A percentile compares a stretch with the other conserved stretches of the same genome.
Conservation (phyloP, 2,797 vertebrate genomes). For the Myotis daubentonii region DNA sequence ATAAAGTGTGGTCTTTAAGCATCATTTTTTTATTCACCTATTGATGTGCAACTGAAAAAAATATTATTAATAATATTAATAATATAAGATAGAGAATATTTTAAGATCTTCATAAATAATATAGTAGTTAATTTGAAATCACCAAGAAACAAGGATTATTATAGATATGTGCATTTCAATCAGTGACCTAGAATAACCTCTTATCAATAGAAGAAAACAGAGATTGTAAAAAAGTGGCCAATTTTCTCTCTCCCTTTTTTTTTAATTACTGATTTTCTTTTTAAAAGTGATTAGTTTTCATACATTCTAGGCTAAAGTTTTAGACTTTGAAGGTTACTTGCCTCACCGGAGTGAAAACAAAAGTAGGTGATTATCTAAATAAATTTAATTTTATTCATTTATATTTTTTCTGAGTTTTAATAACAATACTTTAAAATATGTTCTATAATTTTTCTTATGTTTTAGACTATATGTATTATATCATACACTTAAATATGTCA, state of each 20-base stretch:
- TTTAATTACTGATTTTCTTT: not conserved
- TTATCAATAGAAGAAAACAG: not conserved
- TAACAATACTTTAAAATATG: not conserved
- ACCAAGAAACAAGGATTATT: not conserved
- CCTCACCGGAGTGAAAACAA: not conserved
- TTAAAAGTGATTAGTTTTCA: not conserved
- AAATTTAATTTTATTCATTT: not conserved
- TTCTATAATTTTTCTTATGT: not conserved
- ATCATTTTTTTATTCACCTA: not conserved
- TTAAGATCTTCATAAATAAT: not conserved
- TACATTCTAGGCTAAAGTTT: not conserved
- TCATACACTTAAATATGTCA: not conserved
- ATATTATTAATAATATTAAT: too few species aligned
- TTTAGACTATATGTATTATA: not conserved
- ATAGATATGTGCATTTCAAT: not conserved
- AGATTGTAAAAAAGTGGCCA: not conserved
- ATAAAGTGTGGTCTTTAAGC: not conserved
- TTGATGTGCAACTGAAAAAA: not conserved
- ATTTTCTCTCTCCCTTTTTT: not conserved
- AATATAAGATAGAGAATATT: not conserved
- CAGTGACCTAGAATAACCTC: not conserved
- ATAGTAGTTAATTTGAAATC: not conserved
- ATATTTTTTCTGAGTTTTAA: not conserved
- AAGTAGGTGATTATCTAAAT: not conserved
- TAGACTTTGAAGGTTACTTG: not conserved